Evolutionary conservation across 2,888 invertebrate species (phyloP).

Genomic region (Deilephila porcellus): DNA sequence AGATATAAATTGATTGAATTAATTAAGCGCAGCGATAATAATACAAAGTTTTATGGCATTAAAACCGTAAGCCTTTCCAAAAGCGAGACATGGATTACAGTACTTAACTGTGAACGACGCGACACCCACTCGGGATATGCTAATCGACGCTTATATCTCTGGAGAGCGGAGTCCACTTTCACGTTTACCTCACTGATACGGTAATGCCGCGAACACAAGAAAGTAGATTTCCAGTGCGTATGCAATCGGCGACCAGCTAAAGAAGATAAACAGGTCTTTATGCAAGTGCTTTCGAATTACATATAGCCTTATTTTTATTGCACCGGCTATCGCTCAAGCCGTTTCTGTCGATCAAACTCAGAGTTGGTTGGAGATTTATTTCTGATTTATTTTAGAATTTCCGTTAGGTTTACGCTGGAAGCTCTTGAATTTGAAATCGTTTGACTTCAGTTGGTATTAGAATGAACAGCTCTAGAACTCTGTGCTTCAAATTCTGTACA

Average conservation of each 20-base stretch:
- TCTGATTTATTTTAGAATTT: not conserved
- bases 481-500: too few species aligned
- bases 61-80: conserved; percentile 9
- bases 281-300: conserved; percentile 21
- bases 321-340: not conserved
- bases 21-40: not conserved
- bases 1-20: too few species aligned
- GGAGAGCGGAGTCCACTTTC: conserved; percentile 20
- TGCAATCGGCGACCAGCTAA: not conserved
- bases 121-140: conserved; percentile 36
- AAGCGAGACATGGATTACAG: conserved; percentile 23
- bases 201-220: conserved; percentile 26
- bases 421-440: too few species aligned
- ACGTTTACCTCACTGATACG: conserved; percentile 16
- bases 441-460: too few species aligned
- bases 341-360: not conserved
- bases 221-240: conserved; percentile 22
- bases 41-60: not conserved
- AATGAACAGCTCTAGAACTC: too few species aligned
- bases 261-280: conserved; percentile 19
- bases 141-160: conserved; percentile 30
- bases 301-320: not conserved
- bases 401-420: too few species aligned
- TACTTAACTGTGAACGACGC: conserved; percentile 16
- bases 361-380: too few species aligned